Evolutionary conservation across 2,113 vertebrate genomes (phyloP), one percentile per base, ranked within the genome.

Genomic region (Eleginops maclovinus): DNA sequence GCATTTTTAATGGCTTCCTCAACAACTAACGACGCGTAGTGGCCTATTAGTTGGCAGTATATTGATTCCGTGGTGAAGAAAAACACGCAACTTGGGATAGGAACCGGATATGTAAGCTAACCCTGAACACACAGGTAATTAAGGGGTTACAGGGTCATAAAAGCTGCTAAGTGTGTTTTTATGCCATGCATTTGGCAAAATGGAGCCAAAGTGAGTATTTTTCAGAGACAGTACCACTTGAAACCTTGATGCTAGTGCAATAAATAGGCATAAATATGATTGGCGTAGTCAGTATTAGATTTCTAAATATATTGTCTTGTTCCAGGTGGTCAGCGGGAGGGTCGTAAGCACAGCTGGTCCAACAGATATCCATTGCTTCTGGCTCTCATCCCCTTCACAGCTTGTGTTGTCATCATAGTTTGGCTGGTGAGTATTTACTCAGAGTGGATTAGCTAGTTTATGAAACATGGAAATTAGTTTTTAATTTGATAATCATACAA

Each of bases 351-450:
- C 63, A 76, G 74, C 81, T 91, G 88, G 92, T 81, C 36, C 0
- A 87, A 60, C 21, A 90, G 89, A 72, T 55, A 75, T 28, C 74
- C 88, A 10, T 21, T 91, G 75, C 69, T 93, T 44, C 74, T 93
- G 64, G 72, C 64, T 21, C 67, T 92, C 21, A 81, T 93, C 55
- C 91, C 92, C 21, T 82, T 93, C 36, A 41, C 47, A 54, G 83
- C 86, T 40, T 91, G 87, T 70, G 59, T 89, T 36, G 22, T 72
- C 28, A 58, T 93, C 36, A 17, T 92, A 9, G 31, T 88, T 14
- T 93, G 90, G 88, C 78, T 88, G 89, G 92, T 93, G 60, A 89
- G 88, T 76, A 7, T 47, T 3, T 5, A 36, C 9, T 36, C 31
- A 7, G 31, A 36, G 31, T 36, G 31, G 31, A 36, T 36, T 36